phyloP scores from a whole-genome alignment of 2,888 invertebrate genomes.

The Pasiphila rectangulata region DNA sequence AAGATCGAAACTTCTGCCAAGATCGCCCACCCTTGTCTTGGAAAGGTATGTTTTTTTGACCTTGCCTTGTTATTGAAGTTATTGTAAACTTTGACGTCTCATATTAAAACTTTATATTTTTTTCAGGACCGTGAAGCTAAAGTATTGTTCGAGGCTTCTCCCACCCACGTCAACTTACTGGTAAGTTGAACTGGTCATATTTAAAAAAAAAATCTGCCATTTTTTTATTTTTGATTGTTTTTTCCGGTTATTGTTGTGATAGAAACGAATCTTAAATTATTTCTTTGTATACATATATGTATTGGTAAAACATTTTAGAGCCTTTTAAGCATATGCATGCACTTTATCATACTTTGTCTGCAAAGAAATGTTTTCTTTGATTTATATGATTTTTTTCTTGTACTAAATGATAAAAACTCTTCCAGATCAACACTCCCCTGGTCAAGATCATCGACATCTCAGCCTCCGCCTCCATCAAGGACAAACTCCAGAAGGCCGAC shows the following conservation, averaged over 20 bases:
- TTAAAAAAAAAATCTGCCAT: no score
- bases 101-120: no score
- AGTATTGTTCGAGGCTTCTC: slow-evolving; percentile 59
- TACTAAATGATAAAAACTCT: neutral
- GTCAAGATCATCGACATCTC: slow-evolving; percentile 77
- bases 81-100: no score
- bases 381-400: no score
- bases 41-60: slow-evolving; percentile 66
- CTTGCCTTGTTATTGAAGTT: no score
- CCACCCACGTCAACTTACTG: slow-evolving; percentile 56
- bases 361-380: no score
- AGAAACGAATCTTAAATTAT: no score
- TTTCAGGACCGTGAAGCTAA: slow-evolving; percentile 65
- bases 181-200: no score
- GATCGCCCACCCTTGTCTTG: slow-evolving; percentile 57
- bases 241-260: neutral
- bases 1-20: slow-evolving; percentile 58
- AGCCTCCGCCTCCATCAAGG: slow-evolving; percentile 67
- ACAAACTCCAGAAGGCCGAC: slow-evolving; percentile 76
- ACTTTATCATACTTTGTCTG: no score
- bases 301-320: no score
- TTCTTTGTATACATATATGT: no score
- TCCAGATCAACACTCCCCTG: slow-evolving; percentile 67
- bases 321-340: no score
- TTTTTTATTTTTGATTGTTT: neutral